Conservation (phyloP, 2,797 vertebrate genomes). For the Schizopygopsis pylzovi region DNA sequence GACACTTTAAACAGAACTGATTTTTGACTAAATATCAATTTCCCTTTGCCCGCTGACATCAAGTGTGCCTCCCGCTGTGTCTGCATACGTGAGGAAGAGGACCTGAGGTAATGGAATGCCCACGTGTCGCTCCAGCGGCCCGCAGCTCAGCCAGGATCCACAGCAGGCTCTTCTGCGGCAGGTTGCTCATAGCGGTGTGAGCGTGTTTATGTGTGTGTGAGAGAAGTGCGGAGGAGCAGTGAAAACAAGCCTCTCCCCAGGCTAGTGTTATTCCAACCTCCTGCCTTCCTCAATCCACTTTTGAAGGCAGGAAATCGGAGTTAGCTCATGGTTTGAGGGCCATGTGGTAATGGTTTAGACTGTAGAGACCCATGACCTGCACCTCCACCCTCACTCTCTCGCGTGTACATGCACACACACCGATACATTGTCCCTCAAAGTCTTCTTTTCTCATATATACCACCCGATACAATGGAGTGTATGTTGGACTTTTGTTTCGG, state of each 20-base stretch:
- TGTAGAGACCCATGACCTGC: conserved; percentile 74
- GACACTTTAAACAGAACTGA: conserved; percentile 10
- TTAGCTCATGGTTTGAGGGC: conserved; percentile 83
- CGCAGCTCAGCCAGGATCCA: conserved; percentile 44
- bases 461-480: conserved; percentile 63
- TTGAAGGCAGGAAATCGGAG: conserved; percentile 93
- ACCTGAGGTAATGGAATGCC: conserved; percentile 50
- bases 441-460: conserved; percentile 72
- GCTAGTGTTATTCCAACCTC: conserved; percentile 83
- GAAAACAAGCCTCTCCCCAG: conserved; percentile 82
- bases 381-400: conserved; percentile 66
- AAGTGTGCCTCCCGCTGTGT: conserved; percentile 34
- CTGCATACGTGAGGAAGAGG: conserved; percentile 33
- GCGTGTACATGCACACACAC: conserved; percentile 66
- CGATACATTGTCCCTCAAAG: conserved; percentile 76
- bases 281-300: conserved; percentile 74
- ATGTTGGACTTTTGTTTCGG: conserved; percentile 76
- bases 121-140: conserved; percentile 36
- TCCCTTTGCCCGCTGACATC: conserved; percentile 42
- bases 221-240: conserved; percentile 70
- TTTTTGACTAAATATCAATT: conserved; percentile 41
- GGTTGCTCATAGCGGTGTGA: conserved; percentile 71
- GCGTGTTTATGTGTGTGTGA: conserved; percentile 72
- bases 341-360: conserved; percentile 91
- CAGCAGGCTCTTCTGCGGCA: conserved; percentile 50